phyloP scores from a whole-genome alignment of 23 tunicate genomes.

The Halocynthia roretzi region DNA sequence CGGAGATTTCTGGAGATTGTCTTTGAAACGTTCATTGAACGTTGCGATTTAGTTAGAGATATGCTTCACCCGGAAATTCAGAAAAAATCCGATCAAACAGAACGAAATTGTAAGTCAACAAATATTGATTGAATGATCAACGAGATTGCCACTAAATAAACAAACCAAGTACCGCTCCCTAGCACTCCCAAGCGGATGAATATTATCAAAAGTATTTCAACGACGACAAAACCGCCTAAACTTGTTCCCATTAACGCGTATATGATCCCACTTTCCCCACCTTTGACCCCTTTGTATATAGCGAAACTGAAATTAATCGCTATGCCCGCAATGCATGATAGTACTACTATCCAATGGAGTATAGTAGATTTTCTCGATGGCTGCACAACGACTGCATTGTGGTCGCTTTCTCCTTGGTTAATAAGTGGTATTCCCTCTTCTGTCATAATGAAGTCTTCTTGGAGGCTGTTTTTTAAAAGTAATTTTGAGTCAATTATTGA shows the following conservation, averaged over 20 bases:
- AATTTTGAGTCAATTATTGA: too few species aligned
- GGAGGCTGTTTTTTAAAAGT: too few species aligned
- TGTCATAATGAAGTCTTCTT: too few species aligned
- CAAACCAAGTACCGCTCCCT: conserved; percentile 8
- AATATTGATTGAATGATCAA: conserved; percentile 2
- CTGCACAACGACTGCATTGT: too few species aligned
- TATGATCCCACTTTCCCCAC: neutral
- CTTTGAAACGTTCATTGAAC: neutral
- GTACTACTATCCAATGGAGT: too few species aligned
- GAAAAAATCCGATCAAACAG: too few species aligned
- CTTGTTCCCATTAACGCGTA: conserved; percentile 1
- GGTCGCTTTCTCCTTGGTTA: too few species aligned
- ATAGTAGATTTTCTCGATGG: too few species aligned
- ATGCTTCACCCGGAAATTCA: neutral
- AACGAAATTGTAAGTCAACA: conserved; percentile 1
- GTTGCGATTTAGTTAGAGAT: neutral
- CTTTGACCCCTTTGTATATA: neutral
- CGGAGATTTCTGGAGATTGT: too few species aligned
- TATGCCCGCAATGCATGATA: neutral
- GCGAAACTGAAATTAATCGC: conserved; percentile 2
- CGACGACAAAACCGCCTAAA: conserved; percentile 6
- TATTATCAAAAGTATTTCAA: neutral
- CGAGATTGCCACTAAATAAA: conserved; percentile 1
- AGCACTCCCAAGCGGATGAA: conserved; percentile 1
- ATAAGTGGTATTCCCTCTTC: too few species aligned